A percentile compares a stretch with the other conserved stretches of the same genome.
These are phyloP conservation scores for Catharus fuscescens DNA, from an alignment of 2,113 vertebrate genomes.

Conservation along the genomic window DNA sequence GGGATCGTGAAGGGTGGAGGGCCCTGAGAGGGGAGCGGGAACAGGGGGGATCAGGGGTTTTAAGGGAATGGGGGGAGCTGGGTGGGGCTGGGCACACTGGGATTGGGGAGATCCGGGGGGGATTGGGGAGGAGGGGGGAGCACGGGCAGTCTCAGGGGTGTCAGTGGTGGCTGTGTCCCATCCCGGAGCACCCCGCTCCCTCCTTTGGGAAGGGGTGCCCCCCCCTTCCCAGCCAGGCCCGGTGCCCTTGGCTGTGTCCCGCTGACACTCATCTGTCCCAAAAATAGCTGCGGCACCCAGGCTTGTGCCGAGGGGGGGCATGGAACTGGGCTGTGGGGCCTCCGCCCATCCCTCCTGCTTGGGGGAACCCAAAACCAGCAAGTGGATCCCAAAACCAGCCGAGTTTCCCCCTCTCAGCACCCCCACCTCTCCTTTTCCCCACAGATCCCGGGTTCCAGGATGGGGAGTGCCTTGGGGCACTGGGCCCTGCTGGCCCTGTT, in stretches of 20 bases:
- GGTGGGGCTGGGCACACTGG: neutral
- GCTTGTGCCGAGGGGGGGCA: neutral
- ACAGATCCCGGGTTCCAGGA: neutral
- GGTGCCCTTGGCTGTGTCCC: neutral
- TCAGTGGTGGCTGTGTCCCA: neutral
- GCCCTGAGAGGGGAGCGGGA: no score
- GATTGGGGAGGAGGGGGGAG: neutral
- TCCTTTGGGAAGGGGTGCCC: neutral
- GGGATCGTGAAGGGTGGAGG: neutral
- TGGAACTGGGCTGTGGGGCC: neutral
- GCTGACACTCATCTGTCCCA: neutral
- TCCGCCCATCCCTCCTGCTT: accelerated
- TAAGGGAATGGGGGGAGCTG: neutral
- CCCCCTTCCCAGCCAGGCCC: neutral
- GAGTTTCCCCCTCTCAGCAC: neutral
- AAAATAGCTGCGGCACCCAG: neutral
- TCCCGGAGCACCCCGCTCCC: neutral
- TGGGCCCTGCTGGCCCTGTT: neutral
- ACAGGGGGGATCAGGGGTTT: neutral
- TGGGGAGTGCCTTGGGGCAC: accelerated
- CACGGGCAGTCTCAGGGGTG: neutral
- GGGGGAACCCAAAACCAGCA: neutral
- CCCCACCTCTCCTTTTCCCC: neutral
- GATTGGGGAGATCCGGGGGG: neutral
- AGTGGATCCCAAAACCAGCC: neutral